Base-by-base conservation (phyloP, 1,140 invertebrate species). In the Diprion similis region DNA sequence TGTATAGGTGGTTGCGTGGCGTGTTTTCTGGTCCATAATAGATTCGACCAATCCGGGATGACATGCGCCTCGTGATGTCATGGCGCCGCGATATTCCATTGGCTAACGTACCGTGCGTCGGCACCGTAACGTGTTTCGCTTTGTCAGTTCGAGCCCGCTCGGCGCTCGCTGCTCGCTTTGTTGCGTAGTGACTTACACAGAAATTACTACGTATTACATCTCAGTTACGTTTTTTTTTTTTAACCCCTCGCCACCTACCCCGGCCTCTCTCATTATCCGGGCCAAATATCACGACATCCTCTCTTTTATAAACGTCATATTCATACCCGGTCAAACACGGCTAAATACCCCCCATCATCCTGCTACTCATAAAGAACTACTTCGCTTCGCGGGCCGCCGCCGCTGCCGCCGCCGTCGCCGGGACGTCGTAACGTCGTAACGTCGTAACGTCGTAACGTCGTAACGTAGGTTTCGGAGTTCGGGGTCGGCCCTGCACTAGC, bases 1-100 rank as follows among this genome's bases (percentile, higher is more conserved):
- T 80, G 79, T 82, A 80, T 81, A 78, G 81, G 82, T 86, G 84
- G 82, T 84, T 86, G 85, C 85, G 85, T 86, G 85, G 85, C 84
- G 85, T 83, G 84, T 86, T 86, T 82, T 78, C 82, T 80, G 81
- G 84, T 79, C 80, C 81, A 82, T 85, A 84, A 84, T 83, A 79
- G 78, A 75, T 70, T 74, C 72, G 76, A 72, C 85, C 83, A 85
- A 85, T 86, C 77, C 73, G 76, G 71, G 71, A 75, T 70, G 79
- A 71, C 67, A 76, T 46, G 70, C 73, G 67, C 71, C 11, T 64
- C 64, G 73, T 82, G 80, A 85, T 82, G 82, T 84, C 83, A 83
- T 73, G 24, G 24, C n/a, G 8, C 24, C 68, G 68, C 68, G 71
- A 75, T 71, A 37, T 77, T 68, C 77, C 66, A 84, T 83, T 84